These are phyloP conservation scores for Candidula unifasciata DNA, from an alignment of 2,888 invertebrate genomes.

Conservation along the genomic window DNA sequence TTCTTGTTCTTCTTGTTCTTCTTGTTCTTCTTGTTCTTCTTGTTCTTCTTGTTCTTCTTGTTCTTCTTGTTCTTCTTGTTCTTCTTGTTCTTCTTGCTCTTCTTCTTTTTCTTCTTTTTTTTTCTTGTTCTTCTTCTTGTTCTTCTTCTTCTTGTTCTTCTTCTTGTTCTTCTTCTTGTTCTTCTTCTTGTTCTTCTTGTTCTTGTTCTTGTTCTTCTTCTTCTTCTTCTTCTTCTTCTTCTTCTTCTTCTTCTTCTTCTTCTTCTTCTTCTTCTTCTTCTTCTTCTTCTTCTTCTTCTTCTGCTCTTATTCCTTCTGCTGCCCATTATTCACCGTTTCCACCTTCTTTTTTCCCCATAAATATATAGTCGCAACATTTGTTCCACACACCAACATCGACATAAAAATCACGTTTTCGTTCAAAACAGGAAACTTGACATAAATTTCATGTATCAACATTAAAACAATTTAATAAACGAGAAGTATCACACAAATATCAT, in stretches of 20 bases:
- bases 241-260: background rate
- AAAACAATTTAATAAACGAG: no score
- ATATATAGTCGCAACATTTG: background rate
- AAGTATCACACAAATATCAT: no score
- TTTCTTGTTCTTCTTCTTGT: background rate
- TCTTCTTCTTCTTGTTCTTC: background rate
- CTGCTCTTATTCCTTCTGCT: background rate
- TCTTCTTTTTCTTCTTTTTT: background rate
- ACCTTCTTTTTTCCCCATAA: background rate
- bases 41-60: background rate
- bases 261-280: background rate
- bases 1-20: background rate
- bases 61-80: background rate
- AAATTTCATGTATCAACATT: no score
- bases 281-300: background rate
- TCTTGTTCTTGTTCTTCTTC: constrained; percentile 3
- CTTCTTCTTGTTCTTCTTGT: background rate
- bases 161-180: background rate
- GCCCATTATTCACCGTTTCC: background rate
- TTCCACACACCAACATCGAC: no score
- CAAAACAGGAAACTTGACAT: no score
- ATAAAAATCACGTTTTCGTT: no score
- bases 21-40: background rate
- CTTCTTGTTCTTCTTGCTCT: background rate
- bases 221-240: constrained; percentile 15